Base-by-base conservation (phyloP, 2,888 invertebrate genomes). In the Epiblema foenella region DNA sequence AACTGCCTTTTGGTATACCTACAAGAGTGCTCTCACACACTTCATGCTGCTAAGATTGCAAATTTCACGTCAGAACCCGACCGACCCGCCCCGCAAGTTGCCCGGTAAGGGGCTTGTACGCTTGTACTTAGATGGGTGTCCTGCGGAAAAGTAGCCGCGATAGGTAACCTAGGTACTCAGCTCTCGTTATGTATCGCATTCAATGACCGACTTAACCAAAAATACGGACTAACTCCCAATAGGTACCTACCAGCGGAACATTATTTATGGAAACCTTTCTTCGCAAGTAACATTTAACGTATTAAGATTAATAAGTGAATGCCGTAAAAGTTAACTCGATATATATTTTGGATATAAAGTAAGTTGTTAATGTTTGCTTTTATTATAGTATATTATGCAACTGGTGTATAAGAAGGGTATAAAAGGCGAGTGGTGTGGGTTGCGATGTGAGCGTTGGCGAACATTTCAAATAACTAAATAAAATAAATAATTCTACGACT, bases 31-130 rank as follows among this genome's bases (percentile, higher is more conserved):
- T 63, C 63, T 51, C 46, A 17, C 33, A 52, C 15, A 39, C 64
- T 64, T 39, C 24, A 64, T 33, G 64, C 20, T 64, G 64, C 64
- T 54, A 64, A 54, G 64, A 54, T 64, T 39, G 64, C 64, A 64
- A 64, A 64, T 54, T 64, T 64, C 64, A 39, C 49, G 49, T 62
- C 64, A n/a, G 51, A 33, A 18, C 52, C 39, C 52, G 33, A 52
- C 29, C 51, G 29, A 15, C 20, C 51, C 20, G 52, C 64, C 62
- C 54, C 52, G 52, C 20, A 64, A 64, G 20, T 64, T 54, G 20
- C 64, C 54, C 64, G 52, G 24, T 64, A 52, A 64, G 64, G 64
- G 64, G 24, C 52, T 39, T 39, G 63, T 18, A 18, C 4, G 37
- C 18, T 33, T 63, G 52, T 63, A 63, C 39, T 20, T 54, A 39